phyloP scores from a whole-genome alignment of 2,888 invertebrate species.

The Empis stercorea region DNA sequence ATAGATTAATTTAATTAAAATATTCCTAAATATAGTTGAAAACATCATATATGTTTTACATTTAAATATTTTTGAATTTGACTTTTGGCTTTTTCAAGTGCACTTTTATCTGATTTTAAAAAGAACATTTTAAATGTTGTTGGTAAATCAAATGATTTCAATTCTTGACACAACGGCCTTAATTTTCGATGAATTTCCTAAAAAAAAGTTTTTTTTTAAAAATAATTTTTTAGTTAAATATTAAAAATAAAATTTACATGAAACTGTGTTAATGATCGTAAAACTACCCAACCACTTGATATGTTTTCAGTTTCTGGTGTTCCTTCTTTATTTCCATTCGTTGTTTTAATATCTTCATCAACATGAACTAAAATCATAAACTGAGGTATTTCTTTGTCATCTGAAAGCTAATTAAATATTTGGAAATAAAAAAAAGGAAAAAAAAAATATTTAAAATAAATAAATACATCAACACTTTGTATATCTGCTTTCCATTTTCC shows the following conservation, averaged over 20 bases:
- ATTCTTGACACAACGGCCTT: slow-evolving; percentile 64
- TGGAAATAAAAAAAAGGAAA: too few species aligned
- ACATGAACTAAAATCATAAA: slow-evolving; percentile 74
- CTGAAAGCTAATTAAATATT: slow-evolving; percentile 27
- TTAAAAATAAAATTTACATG: slow-evolving; percentile 36
- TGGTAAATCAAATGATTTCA: slow-evolving; percentile 72
- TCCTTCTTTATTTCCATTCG: slow-evolving; percentile 31
- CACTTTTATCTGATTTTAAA: slow-evolving; percentile 66
- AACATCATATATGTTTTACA: slow-evolving; percentile 44
- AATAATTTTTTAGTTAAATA: slow-evolving; percentile 33
- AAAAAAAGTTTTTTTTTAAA: slow-evolving; percentile 48
- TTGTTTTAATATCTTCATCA: slow-evolving; percentile 39
- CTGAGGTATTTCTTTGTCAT: slow-evolving; percentile 45
- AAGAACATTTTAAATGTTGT: slow-evolving; percentile 72
- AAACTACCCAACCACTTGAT: slow-evolving; percentile 55
- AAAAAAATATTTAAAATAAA: slow-evolving; percentile 10
- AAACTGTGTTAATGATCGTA: slow-evolving; percentile 48
- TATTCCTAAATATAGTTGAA: not conserved
- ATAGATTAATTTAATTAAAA: slow-evolving; percentile 6
- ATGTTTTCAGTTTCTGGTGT: slow-evolving; percentile 39
- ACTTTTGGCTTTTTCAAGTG: slow-evolving; percentile 67
- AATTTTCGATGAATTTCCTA: slow-evolving; percentile 74
- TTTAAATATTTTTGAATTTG: slow-evolving; percentile 78
- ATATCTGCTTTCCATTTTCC: slow-evolving; percentile 79
- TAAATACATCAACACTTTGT: slow-evolving; percentile 60